These are phyloP conservation scores for Sapajus apella DNA, from an alignment of 2,113 vertebrate genomes.

Conservation along the genomic window DNA sequence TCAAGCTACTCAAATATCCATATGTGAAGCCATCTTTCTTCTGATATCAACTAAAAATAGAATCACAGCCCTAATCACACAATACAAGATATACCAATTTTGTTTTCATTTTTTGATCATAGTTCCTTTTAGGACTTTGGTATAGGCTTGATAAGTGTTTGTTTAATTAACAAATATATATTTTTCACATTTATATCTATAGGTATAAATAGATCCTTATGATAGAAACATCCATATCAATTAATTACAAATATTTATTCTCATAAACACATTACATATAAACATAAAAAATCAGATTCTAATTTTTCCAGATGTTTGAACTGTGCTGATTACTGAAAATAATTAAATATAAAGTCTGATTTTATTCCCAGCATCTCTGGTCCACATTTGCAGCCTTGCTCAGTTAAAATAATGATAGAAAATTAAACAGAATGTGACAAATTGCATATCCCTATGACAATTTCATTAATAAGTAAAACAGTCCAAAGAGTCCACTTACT, in stretches of 20 bases:
- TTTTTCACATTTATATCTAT: background rate
- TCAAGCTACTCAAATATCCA: background rate
- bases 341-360: background rate
- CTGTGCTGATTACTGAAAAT: background rate
- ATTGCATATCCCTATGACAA: background rate
- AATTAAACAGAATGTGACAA: background rate
- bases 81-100: background rate
- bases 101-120: background rate
- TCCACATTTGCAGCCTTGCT: background rate
- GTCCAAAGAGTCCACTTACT: background rate
- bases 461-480: background rate
- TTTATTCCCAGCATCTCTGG: background rate
- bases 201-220: background rate
- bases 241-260: background rate
- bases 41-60: background rate
- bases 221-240: background rate
- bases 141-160: background rate
- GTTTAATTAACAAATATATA: background rate
- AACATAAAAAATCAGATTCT: background rate
- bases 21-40: background rate
- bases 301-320: background rate
- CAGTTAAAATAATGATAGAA: background rate
- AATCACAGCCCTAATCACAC: background rate
- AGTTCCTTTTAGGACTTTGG: background rate
- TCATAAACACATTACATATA: background rate